Base-by-base conservation (phyloP, 2,888 invertebrate genomes). In the Suillia variegata region DNA sequence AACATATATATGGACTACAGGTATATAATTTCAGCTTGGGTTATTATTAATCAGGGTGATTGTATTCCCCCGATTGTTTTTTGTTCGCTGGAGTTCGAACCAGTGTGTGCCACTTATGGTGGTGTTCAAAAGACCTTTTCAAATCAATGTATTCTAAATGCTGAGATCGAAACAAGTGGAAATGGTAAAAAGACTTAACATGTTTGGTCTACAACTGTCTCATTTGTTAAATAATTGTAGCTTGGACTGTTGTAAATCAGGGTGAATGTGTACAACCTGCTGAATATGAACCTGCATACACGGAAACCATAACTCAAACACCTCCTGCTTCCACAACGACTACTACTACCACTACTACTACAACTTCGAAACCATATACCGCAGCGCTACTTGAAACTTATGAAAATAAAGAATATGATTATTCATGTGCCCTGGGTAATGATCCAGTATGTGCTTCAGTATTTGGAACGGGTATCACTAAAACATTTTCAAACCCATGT, bases 221-320 rank as follows among this genome's bases (percentile, higher is more conserved):
- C 31, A 31, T 8, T 31, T 6, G 12, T 31, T 31, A 8, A 31
- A 31, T 31, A 31, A 8, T 22, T 52, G 8, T 5, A 62, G 64
- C 26, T 26, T 65, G 61, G 55, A n/a, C 53, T 31, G 48, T 63
- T 34, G 47, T 53, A 45, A 17, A 38, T n/a, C 17, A 56, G 50
- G 63, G 63, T 5, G 15, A n/a, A n/a, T 34, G 2, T 63, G 65
- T 38, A 55, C 58, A 1, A 20, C 33, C 13, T 10, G n/a, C n/a
- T 17, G 6, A 31, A 12, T 12, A 31, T 6, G 6, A 8, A 6
- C 31, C 6, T 31, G 6, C 6, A 31, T 31, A 31, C 31, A n/a
- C n/a, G n/a, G n/a, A n/a, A n/a, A n/a, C n/a, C n/a, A n/a, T n/a
- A n/a, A n/a, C n/a, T n/a, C n/a, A n/a, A n/a, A n/a, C n/a, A n/a